These are phyloP conservation scores for Silurus aristotelis DNA, from an alignment of 2,797 vertebrate genomes.

Conservation along the genomic window DNA sequence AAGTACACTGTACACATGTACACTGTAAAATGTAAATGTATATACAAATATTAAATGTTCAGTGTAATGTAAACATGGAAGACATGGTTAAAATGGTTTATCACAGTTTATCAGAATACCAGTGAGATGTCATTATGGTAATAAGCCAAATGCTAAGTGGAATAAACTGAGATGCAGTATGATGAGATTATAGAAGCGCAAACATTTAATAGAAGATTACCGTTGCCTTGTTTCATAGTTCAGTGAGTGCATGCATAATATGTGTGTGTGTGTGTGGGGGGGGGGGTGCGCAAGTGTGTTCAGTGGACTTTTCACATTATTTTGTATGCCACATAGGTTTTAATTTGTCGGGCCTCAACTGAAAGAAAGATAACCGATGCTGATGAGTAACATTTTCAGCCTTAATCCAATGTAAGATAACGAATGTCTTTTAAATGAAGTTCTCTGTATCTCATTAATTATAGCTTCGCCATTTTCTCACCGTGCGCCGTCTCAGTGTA, in stretches of 20 bases:
- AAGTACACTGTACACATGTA: too few relatives aligned
- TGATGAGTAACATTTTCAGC: conserved; percentile 36
- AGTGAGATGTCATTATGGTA: conserved; percentile 55
- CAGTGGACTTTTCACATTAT: conserved; percentile 5
- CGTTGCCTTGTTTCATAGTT: conserved; percentile 76
- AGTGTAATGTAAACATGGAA: too few relatives aligned
- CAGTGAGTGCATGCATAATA: conserved; percentile 72
- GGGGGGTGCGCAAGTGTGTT: too few relatives aligned
- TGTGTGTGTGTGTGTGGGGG: conserved; percentile 50
- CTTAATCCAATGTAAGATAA: conserved; percentile 30
- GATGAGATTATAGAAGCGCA: conserved; percentile 65
- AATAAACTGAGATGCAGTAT: conserved; percentile 51
- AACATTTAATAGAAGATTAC: conserved; percentile 73
- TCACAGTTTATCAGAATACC: conserved; percentile 44
- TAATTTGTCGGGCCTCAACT: conserved; percentile 33
- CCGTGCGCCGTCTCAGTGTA: neutral
- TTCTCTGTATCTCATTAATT: conserved; percentile 26
- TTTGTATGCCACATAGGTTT: conserved; percentile 23
- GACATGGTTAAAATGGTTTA: conserved; percentile 38
- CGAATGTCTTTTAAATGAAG: conserved; percentile 34
- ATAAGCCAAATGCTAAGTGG: conserved; percentile 56
- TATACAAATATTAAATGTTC: too few relatives aligned
- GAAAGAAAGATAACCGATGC: conserved; percentile 28
- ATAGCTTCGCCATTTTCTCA: conserved; percentile 3
- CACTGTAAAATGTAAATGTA: too few relatives aligned